Evolutionary conservation across 1,140 invertebrate species (phyloP).

Genomic region (Spodoptera frugiperda): DNA sequence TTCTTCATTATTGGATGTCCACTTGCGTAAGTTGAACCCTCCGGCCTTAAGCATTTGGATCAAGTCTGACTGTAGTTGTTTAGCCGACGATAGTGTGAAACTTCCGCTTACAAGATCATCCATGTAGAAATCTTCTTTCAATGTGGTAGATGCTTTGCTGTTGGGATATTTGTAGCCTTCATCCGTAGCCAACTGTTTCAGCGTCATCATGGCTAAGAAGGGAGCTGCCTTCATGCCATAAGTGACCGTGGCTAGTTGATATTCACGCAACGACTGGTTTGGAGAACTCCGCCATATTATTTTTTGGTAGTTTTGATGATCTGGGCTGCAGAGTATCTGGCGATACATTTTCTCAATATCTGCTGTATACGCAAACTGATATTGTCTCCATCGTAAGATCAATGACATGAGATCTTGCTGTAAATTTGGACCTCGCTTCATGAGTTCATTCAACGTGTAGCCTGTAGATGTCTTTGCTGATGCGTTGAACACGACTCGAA

Average conservation of each 20-base stretch:
- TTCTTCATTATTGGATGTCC: not conserved
- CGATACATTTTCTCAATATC: constrained; percentile 24
- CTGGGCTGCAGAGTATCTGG: not conserved
- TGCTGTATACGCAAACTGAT: not conserved
- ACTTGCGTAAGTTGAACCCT: constrained; percentile 13
- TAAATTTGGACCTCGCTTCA: not conserved
- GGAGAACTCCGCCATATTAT: not conserved
- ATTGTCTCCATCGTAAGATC: constrained; percentile 1
- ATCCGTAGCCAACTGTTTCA: not conserved
- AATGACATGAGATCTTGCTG: not conserved
- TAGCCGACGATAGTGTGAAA: not conserved
- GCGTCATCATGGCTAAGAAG: constrained; percentile 14
- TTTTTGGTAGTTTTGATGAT: not conserved
- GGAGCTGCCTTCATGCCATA: constrained; percentile 14
- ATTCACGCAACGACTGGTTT: not conserved
- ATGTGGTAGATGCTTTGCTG: not conserved
- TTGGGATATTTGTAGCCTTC: not conserved
- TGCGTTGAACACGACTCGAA: constrained; percentile 14
- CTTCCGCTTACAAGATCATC: not conserved
- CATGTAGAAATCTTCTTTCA: not conserved
- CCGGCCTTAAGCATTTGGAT: not conserved
- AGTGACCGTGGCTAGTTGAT: not conserved
- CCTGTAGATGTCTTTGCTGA: constrained; percentile 2
- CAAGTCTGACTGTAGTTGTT: not conserved
- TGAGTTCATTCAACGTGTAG: not conserved